Base-by-base conservation (phyloP, 2,888 invertebrate species). In the Apotomis turbidana region DNA sequence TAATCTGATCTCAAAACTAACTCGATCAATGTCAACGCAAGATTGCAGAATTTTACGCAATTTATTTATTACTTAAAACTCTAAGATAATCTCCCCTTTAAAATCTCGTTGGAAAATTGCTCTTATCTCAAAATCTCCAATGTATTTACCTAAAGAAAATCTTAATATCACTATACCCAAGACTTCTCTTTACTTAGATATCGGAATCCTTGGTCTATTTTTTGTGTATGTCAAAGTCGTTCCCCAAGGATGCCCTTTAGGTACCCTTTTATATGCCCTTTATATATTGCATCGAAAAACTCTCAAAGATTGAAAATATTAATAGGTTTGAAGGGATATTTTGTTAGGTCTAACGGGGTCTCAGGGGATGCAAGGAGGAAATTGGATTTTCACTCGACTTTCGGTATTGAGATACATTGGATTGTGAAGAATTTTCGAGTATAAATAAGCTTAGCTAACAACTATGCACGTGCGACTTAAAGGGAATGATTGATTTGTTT, bases 241-340 rank as follows among this genome's bases (percentile, higher is more conserved):
- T 66, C 55, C 66, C 46, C 27, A 13, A 12, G 46, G 66, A 46
- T 46, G 66, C 44, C 67, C 71, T 44, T 27, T 58, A 15, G 63
- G 3, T 62, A 63, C 9, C 57, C 51, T 64, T 61, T 67, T 44
- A 27, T 46, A 41, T 71, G 60, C 59, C 71, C 66, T 71, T 66
- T 60, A 9, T 60, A 51, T 67, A 62, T 41, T 58, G 49, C 61
- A 71, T 61, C 27, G 55, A 60, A 61, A 61, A 46, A 49, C 44
- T 44, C 49, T 46, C 8, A 55, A 36, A 27, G 54, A 67, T 52
- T 67, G 71, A 36, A 67, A 61, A 58, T 55, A 71, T 67, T 61
- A 67, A 67, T 67, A 67, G 67, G n/a, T 67, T 61, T 57, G 61
- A 55, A 61, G 27, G 67, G 61, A 46, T 61, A 61, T 61, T 60